Percentiles rank a stretch among this genome's conserved stretches.
Evolutionary conservation across 1,140 invertebrate species (phyloP).

Genomic region (Helicorthomorpha holstii): DNA sequence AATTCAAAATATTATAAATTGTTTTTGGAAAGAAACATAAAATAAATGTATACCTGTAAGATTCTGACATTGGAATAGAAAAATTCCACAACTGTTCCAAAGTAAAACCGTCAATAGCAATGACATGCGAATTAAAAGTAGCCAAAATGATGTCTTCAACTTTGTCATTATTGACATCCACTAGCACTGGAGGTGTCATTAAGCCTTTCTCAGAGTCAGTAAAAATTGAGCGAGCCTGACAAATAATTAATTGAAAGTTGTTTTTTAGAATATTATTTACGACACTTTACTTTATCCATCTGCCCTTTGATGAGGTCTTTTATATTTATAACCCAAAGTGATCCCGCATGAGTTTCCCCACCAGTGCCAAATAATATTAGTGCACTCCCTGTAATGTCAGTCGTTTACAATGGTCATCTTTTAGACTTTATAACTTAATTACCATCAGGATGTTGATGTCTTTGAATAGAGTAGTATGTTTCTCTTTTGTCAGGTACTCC

Average conservation of each 20-base stretch:
- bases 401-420: too few relatives aligned
- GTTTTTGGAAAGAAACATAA: slow-evolving; percentile 1
- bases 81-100: slow-evolving; percentile 53
- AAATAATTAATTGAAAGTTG: neutral
- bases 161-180: slow-evolving; percentile 54
- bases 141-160: slow-evolving; percentile 53
- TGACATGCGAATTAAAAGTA: slow-evolving; percentile 50
- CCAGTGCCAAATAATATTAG: slow-evolving; percentile 52
- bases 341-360: slow-evolving; percentile 49
- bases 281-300: slow-evolving; percentile 33
- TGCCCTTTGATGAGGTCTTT: slow-evolving; percentile 34
- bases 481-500: slow-evolving; percentile 46
- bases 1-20: neutral
- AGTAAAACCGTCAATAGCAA: slow-evolving; percentile 50
- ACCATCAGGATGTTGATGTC: slow-evolving; percentile 35
- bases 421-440: neutral
- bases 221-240: slow-evolving; percentile 19
- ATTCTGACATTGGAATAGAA: slow-evolving; percentile 38
- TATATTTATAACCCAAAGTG: slow-evolving; percentile 43
- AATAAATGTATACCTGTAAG: slow-evolving; percentile 26
- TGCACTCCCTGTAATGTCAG: slow-evolving; percentile 23
- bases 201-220: slow-evolving; percentile 29
- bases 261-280: neutral
- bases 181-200: slow-evolving; percentile 46
- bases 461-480: slow-evolving; percentile 51